Conservation (phyloP, 2,113 vertebrate species). For the Nestor notabilis region DNA sequence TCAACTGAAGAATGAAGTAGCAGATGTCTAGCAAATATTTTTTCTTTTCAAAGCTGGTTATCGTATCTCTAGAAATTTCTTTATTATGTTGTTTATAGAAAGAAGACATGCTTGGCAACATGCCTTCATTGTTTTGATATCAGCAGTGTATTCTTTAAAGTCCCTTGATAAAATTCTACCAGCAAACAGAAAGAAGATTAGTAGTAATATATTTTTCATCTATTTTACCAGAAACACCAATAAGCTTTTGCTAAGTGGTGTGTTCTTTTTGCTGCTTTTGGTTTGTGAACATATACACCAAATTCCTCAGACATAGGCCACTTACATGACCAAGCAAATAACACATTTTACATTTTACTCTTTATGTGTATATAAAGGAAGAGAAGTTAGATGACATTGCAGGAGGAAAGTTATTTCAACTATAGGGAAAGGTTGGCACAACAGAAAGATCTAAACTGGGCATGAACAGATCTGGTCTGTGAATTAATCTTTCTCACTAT, state of each 20-base stretch:
- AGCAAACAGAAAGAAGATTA: neutral
- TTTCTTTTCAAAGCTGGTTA: neutral
- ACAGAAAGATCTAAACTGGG: neutral
- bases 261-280: neutral
- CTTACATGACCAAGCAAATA: neutral
- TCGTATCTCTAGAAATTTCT: neutral
- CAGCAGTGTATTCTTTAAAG: neutral
- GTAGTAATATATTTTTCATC: neutral
- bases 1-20: neutral
- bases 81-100: neutral
- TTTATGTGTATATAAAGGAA: neutral
- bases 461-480: neutral
- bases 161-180: neutral
- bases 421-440: neutral
- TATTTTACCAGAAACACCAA: neutral
- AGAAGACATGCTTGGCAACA: neutral
- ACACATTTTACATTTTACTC: neutral
- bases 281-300: neutral
- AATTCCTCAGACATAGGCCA: neutral
- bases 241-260: neutral
- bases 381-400: neutral
- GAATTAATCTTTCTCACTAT: neutral
- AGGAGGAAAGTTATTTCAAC: neutral
- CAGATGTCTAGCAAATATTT: neutral
- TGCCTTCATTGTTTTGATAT: neutral